Percentiles rank a stretch among this genome's conserved stretches.
Conservation (phyloP, 2,797 vertebrate genomes). For the Mus caroli region DNA sequence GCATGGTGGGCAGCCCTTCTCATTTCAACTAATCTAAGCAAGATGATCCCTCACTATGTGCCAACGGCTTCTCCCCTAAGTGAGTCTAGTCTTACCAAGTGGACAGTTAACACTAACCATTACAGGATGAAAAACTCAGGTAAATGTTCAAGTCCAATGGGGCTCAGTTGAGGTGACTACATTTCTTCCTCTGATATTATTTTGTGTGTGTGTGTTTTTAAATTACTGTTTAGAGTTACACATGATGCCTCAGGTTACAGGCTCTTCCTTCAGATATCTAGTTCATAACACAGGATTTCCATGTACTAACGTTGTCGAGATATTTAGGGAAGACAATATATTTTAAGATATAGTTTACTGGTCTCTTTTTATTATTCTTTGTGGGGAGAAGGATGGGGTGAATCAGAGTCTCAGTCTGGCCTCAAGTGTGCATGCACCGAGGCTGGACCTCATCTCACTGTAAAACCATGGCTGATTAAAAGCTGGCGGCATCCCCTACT, state of each 20-base stretch:
- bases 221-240: background rate
- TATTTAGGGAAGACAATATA: conserved; percentile 36
- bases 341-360: conserved; percentile 10
- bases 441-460: background rate
- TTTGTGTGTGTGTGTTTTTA: conserved; percentile 4
- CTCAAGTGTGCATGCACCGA: background rate
- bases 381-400: background rate
- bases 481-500: background rate
- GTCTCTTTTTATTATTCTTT: background rate
- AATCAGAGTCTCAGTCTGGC: background rate
- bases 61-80: background rate
- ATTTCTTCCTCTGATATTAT: background rate
- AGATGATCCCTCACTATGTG: background rate
- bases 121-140: background rate
- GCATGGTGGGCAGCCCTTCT: background rate
- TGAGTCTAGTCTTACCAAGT: background rate
- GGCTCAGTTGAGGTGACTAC: background rate
- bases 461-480: background rate
- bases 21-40: background rate
- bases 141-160: background rate
- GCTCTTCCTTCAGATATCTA: conserved; percentile 16
- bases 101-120: background rate
- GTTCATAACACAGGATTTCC: background rate
- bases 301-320: background rate
- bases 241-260: background rate